phyloP scores from a whole-genome alignment of 2,888 invertebrate genomes.

The Disparrhopalites patrizii region DNA sequence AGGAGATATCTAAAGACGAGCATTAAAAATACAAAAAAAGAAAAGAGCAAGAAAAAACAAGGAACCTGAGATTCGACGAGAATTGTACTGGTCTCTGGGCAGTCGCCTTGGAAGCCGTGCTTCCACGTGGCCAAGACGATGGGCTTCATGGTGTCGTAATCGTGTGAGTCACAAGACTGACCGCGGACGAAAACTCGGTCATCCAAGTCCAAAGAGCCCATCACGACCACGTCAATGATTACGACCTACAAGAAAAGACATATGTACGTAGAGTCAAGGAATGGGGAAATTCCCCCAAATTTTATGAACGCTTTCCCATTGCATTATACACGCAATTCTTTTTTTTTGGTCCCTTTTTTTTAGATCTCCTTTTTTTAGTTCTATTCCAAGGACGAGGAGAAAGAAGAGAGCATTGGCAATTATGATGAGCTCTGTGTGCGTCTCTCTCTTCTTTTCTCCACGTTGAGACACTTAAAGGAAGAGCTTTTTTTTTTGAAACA shows the following conservation, averaged over 20 bases:
- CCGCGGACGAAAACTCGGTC: conserved; percentile 66
- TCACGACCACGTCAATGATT: conserved; percentile 80
- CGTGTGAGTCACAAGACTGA: conserved; percentile 79
- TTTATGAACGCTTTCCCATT: conserved; percentile 1
- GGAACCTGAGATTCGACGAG: conserved; percentile 76
- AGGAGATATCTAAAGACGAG: no score
- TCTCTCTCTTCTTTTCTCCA: no score
- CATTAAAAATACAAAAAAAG: no score
- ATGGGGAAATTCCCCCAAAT: no score
- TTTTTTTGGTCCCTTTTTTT: background rate
- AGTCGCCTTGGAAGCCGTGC: conserved; percentile 91
- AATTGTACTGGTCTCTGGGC: conserved; percentile 85
- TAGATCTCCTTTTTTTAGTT: background rate
- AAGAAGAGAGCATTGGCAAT: no score
- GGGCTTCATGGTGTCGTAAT: conserved; percentile 89
- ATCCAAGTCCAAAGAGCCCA: conserved; percentile 67
- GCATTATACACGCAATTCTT: background rate
- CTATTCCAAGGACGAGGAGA: background rate
- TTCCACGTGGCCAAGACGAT: conserved; percentile 92
- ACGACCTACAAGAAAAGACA: conserved; percentile 63
- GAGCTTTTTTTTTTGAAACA: no score
- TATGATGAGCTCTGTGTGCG: no score
- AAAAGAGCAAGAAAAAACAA: no score
- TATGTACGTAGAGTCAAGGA: no score
- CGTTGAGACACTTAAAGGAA: no score